Percentiles rank a stretch among this genome's conserved stretches.
phyloP scores from a whole-genome alignment of 1,140 invertebrate species.

The Leptinotarsa lineolata region DNA sequence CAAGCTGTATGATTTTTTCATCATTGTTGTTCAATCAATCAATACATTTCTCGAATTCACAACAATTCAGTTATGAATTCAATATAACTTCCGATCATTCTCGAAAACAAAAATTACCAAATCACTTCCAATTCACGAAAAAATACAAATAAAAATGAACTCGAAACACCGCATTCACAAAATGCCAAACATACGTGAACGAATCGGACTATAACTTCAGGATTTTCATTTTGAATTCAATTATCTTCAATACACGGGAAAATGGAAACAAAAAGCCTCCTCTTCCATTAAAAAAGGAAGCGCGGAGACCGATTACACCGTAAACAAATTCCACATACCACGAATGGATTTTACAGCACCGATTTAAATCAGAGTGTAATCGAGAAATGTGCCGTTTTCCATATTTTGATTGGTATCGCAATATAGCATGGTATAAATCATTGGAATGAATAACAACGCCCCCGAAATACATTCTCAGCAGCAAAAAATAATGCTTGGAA shows the following conservation, averaged over 20 bases:
- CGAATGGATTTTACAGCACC: slow-evolving; percentile 20
- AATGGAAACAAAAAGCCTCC: neutral
- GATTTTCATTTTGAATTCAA: no score
- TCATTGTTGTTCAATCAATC: no score
- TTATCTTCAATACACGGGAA: neutral
- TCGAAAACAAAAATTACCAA: no score
- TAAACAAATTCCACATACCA: slow-evolving; percentile 11
- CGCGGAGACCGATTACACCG: slow-evolving; percentile 4
- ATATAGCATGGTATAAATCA: slow-evolving; percentile 30
- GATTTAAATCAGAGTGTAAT: slow-evolving; percentile 32
- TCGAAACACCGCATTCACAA: no score
- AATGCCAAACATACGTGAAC: no score
- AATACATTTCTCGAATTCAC: no score
- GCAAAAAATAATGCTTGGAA: slow-evolving; percentile 2
- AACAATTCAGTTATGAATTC: no score
- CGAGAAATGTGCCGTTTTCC: slow-evolving; percentile 25
- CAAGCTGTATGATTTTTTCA: no score
- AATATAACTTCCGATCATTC: no score
- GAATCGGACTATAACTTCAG: no score
- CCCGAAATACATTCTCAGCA: slow-evolving; percentile 14
- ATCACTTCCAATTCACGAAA: no score
- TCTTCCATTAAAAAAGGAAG: slow-evolving; percentile 5
- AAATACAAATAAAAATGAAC: no score
- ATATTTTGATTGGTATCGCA: slow-evolving; percentile 32
- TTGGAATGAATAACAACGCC: slow-evolving; percentile 20